phyloP scores from a whole-genome alignment of 2,797 vertebrate species.

The Argentina silus region DNA sequence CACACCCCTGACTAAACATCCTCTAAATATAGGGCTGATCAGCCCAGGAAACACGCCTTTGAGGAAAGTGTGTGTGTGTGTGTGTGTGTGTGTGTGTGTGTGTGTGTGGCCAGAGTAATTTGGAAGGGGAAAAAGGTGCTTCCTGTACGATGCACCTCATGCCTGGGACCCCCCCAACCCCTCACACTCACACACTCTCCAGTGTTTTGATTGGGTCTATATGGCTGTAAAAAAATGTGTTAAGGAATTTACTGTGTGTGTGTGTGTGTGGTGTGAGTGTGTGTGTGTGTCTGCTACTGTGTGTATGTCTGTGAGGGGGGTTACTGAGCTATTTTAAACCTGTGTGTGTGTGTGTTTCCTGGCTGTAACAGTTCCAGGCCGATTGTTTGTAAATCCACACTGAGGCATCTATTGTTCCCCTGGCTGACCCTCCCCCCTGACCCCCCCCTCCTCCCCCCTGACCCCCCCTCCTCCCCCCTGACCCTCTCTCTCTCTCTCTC shows the following conservation, averaged over 20 bases:
- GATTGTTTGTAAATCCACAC: conserved; percentile 86
- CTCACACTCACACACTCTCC: background rate
- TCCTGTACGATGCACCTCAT: conserved; percentile 48
- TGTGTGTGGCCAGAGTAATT: conserved; percentile 28
- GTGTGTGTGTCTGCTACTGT: no score
- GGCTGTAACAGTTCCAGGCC: conserved; percentile 83
- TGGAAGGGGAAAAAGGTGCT: conserved; percentile 57
- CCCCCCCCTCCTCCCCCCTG: conserved; percentile 41
- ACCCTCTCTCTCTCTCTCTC: no score
- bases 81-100: conserved; percentile 35
- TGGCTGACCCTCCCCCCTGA: conserved; percentile 52
- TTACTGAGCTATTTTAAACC: conserved; percentile 33
- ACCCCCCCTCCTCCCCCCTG: conserved; percentile 16
- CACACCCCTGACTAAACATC: conserved; percentile 50
- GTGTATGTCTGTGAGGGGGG: conserved; percentile 30
- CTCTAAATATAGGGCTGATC: conserved; percentile 44
- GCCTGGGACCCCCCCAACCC: conserved; percentile 19
- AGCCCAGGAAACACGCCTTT: conserved; percentile 41
- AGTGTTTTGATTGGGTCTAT: no score
- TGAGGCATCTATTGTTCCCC: conserved; percentile 81
- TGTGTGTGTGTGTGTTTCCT: conserved; percentile 89
- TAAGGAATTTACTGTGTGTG: no score
- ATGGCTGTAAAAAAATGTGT: no score
- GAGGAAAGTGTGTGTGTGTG: conserved; percentile 42
- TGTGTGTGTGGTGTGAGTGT: conserved; percentile 24